Evolutionary conservation across 2,113 vertebrate genomes (phyloP).

Genomic region (Gallinago media): DNA sequence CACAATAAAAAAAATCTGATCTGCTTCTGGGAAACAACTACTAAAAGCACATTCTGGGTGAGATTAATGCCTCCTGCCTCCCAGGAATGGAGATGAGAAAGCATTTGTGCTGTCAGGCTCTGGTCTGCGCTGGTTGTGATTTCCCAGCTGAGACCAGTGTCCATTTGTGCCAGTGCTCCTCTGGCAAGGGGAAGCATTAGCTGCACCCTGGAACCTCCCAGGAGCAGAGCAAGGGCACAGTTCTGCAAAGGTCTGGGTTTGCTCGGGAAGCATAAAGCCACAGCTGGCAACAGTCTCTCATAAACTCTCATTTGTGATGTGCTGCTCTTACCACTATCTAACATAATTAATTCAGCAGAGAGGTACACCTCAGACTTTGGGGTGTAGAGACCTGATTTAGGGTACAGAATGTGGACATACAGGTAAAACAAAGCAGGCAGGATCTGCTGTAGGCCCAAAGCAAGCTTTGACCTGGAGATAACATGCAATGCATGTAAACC

Average conservation of each 20-base stretch:
- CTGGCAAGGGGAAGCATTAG: neutral
- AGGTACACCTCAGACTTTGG: neutral
- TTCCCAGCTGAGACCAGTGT: neutral
- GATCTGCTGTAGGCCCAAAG: neutral
- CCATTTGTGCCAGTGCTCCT: neutral
- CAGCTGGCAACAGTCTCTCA: neutral
- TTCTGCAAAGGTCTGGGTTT: neutral
- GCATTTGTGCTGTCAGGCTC: neutral
- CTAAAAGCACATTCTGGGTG: constrained; percentile 13
- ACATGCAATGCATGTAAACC: neutral
- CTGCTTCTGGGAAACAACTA: constrained; percentile 29
- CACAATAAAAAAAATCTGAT: neutral
- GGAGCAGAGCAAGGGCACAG: neutral
- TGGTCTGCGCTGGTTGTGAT: neutral
- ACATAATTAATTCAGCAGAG: neutral
- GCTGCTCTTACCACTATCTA: neutral
- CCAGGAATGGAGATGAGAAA: neutral
- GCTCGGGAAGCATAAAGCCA: neutral
- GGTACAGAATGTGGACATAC: neutral
- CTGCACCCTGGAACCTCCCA: neutral
- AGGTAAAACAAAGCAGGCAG: neutral
- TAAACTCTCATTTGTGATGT: neutral
- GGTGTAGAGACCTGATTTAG: neutral
- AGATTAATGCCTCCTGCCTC: neutral
- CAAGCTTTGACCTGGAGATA: neutral